Conservation (phyloP, 2,888 invertebrate species). For the Notodromas monacha region DNA sequence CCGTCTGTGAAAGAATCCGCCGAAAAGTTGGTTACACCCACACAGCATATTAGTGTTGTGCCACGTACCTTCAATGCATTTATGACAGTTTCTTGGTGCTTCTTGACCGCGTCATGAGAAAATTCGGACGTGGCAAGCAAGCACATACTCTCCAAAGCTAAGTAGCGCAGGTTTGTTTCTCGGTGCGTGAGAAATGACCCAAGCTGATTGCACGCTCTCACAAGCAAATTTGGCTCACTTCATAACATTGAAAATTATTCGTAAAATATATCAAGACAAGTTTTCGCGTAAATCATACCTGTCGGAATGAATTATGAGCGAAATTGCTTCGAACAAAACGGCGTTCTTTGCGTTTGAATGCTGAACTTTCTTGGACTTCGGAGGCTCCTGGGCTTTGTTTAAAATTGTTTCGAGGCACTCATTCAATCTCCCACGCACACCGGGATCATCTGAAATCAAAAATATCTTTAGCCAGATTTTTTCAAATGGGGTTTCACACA, state of each 20-base stretch:
- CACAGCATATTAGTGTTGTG: slow-evolving; percentile 5
- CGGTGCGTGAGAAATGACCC: slow-evolving; percentile 75
- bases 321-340: slow-evolving; percentile 95
- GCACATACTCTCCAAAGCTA: slow-evolving; percentile 97
- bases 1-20: slow-evolving; percentile 29
- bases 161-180: slow-evolving; percentile 85
- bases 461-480: not conserved
- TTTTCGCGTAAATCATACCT: slow-evolving; percentile 19
- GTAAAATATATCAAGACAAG: slow-evolving; percentile 6
- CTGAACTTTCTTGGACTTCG: slow-evolving; percentile 97
- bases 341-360: slow-evolving; percentile 99
- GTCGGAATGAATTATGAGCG: slow-evolving; percentile 95
- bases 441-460: slow-evolving; percentile 50
- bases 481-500: not conserved
- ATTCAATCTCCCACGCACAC: slow-evolving; percentile 71
- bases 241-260: slow-evolving; percentile 10
- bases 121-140: slow-evolving; percentile 94
- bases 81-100: slow-evolving; percentile 96
- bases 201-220: slow-evolving; percentile 89
- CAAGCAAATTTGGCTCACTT: slow-evolving; percentile 75
- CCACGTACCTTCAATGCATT: slow-evolving; percentile 56
- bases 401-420: slow-evolving; percentile 93
- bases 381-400: slow-evolving; percentile 95
- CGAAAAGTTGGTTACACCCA: not conserved
- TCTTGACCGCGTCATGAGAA: slow-evolving; percentile 96